phyloP scores from a whole-genome alignment of 1,140 invertebrate species.

The Listronotus bonariensis region DNA sequence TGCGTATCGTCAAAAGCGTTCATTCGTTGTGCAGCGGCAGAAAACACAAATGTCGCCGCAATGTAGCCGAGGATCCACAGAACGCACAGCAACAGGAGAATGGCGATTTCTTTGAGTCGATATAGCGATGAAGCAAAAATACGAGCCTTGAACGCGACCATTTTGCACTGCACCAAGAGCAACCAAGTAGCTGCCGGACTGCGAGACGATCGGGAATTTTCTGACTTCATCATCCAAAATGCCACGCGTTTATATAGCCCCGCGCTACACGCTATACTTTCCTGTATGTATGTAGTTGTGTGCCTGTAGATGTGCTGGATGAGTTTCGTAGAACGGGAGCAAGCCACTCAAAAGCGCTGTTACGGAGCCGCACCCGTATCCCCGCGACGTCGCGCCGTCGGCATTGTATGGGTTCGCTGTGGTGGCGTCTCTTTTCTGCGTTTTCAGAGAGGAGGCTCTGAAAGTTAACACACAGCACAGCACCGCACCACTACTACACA shows the following conservation, averaged over 20 bases:
- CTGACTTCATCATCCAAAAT: background rate
- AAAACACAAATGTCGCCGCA: background rate
- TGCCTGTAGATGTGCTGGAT: background rate
- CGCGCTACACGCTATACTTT: constrained; percentile 1
- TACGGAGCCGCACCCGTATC: background rate
- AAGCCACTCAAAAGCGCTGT: constrained; percentile 1
- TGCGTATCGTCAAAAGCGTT: too few species aligned
- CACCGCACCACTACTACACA: too few species aligned
- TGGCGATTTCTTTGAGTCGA: background rate
- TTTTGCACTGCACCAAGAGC: constrained; percentile 3
- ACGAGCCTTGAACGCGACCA: constrained; percentile 1
- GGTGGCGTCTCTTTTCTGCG: too few species aligned
- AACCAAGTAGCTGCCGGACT: background rate
- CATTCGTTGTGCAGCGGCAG: too few species aligned
- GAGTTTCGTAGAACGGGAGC: background rate
- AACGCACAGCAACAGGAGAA: constrained; percentile 1
- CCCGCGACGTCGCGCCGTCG: too few species aligned
- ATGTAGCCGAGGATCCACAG: constrained; percentile 3
- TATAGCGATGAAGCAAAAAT: constrained; percentile 4
- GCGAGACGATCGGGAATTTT: background rate
- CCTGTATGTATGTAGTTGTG: constrained; percentile 3
- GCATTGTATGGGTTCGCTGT: too few species aligned
- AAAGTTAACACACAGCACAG: too few species aligned
- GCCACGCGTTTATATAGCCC: constrained; percentile 3
- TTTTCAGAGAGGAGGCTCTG: too few species aligned